Evolutionary conservation across 2,113 vertebrate genomes (phyloP).

Genomic region (Pomatorhinus ruficollis): DNA sequence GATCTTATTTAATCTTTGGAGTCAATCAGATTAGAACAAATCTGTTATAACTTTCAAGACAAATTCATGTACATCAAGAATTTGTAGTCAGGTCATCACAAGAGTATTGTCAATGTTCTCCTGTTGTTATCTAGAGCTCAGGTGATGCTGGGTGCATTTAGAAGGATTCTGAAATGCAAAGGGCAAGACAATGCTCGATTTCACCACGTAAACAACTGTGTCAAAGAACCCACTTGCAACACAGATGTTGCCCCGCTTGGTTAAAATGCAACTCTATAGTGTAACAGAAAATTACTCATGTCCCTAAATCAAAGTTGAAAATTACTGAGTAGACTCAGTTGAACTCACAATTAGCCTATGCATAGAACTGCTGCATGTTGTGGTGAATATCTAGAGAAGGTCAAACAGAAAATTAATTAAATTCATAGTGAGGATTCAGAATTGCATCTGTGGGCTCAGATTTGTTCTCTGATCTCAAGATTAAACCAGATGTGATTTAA

Average conservation of each 20-base stretch:
- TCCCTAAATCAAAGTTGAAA: background rate
- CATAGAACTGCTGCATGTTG: background rate
- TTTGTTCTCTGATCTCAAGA: background rate
- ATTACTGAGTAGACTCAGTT: background rate
- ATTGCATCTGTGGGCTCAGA: background rate
- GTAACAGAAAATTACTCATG: background rate
- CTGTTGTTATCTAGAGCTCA: background rate
- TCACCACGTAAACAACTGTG: background rate
- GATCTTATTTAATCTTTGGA: conserved; percentile 51
- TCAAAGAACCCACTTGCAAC: background rate
- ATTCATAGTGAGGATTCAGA: background rate
- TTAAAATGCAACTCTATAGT: background rate
- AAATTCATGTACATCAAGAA: background rate
- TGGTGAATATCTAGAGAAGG: background rate
- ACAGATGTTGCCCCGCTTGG: background rate
- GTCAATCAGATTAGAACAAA: conserved; percentile 13
- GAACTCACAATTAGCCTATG: background rate
- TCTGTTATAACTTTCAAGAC: background rate
- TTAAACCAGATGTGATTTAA: background rate
- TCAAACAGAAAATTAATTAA: background rate
- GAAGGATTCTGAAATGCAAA: background rate
- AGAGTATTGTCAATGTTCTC: background rate
- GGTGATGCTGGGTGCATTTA: background rate
- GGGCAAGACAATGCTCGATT: background rate
- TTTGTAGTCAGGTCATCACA: background rate